These are phyloP conservation scores for Agrotis exclamationis DNA, from an alignment of 2,888 invertebrate species.

Conservation along the genomic window DNA sequence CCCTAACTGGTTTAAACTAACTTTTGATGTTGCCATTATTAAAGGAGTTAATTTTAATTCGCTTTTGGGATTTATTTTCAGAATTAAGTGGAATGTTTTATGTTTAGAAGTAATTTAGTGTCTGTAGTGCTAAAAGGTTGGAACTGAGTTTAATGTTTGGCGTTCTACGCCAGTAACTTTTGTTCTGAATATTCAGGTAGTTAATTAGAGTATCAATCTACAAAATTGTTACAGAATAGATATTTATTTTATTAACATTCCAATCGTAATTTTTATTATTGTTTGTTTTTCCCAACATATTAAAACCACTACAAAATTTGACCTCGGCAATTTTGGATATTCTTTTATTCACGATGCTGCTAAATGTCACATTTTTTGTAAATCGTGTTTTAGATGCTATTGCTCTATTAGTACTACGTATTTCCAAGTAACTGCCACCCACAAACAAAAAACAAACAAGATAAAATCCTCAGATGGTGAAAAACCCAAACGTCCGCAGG, in stretches of 20 bases:
- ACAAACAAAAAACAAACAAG: slow-evolving; percentile 40
- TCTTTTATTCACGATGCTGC: neutral
- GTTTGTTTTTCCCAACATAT: neutral
- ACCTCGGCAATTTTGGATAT: neutral
- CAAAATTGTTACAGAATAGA: neutral
- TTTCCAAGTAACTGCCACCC: neutral
- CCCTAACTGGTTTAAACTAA: slow-evolving; percentile 48
- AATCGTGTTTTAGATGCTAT: too few species aligned
- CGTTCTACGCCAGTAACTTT: slow-evolving; percentile 16
- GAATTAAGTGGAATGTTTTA: slow-evolving; percentile 20
- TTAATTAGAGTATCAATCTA: neutral
- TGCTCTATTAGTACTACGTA: too few species aligned
- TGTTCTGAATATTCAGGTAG: neutral
- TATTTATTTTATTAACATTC: neutral
- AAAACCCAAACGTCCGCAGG: slow-evolving; percentile 46
- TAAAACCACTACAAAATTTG: too few species aligned
- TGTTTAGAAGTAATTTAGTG: slow-evolving; percentile 20
- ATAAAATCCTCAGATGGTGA: slow-evolving; percentile 52
- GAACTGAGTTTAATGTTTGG: slow-evolving; percentile 18
- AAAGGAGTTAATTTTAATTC: slow-evolving; percentile 49
- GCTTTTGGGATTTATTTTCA: slow-evolving; percentile 42
- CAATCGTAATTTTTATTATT: neutral
- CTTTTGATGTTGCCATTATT: slow-evolving; percentile 41
- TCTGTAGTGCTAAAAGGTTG: slow-evolving; percentile 23
- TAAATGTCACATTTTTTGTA: neutral